Conservation (phyloP, 2,888 invertebrate genomes). For the Furcula furcula region DNA sequence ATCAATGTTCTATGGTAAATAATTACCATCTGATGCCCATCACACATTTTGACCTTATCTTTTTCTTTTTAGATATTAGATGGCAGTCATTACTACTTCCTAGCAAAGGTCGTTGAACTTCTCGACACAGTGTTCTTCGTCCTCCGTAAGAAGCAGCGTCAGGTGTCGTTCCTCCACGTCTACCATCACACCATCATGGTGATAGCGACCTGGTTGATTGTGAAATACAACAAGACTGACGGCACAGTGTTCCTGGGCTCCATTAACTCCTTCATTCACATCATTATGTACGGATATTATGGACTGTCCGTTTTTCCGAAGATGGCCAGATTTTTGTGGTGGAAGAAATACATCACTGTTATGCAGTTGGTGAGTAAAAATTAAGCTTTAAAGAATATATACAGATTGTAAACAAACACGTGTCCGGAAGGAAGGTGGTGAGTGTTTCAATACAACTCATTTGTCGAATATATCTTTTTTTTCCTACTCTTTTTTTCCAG, state of each 20-base stretch:
- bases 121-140: slow-evolving; percentile 92
- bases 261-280: slow-evolving; percentile 87
- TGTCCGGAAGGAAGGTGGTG: too few species aligned
- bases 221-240: slow-evolving; percentile 86
- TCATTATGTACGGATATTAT: slow-evolving; percentile 90
- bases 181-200: slow-evolving; percentile 91
- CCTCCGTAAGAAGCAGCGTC: slow-evolving; percentile 87
- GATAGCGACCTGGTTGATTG: slow-evolving; percentile 86
- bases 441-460: too few species aligned
- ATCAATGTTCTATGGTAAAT: too few species aligned
- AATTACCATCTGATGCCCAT: too few species aligned
- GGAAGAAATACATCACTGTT: slow-evolving; percentile 90
- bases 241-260: slow-evolving; percentile 85
- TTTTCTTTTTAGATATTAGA: slow-evolving; percentile 35
- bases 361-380: slow-evolving; percentile 85
- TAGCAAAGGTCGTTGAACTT: slow-evolving; percentile 87
- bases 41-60: neutral
- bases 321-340: slow-evolving; percentile 87
- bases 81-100: slow-evolving; percentile 83
- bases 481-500: too few species aligned
- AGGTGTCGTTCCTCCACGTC: slow-evolving; percentile 92
- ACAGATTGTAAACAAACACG: too few species aligned
- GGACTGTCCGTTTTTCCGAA: slow-evolving; percentile 86
- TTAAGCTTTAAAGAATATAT: too few species aligned
- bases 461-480: too few species aligned